These are phyloP conservation scores for Hassar affinis DNA, from an alignment of 2,113 vertebrate species.

Conservation along the genomic window DNA sequence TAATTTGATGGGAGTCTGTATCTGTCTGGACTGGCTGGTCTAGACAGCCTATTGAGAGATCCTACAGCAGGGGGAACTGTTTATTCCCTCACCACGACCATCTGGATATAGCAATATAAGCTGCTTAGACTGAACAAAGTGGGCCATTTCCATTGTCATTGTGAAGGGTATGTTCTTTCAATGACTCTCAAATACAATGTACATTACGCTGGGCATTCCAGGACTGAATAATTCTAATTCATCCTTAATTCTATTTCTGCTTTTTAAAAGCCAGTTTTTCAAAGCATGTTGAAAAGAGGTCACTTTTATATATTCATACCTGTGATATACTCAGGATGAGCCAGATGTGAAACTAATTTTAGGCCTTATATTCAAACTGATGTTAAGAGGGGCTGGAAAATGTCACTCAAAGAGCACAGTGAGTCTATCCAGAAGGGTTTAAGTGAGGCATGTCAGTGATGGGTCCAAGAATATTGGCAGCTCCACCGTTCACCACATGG, in stretches of 20 bases:
- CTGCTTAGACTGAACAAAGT: slow-evolving; percentile 86
- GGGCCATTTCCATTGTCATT: slow-evolving; percentile 77
- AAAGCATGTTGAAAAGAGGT: background rate
- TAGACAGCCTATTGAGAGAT: slow-evolving; percentile 99
- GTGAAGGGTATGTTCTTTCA: slow-evolving; percentile 59
- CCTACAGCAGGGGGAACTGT: slow-evolving; percentile 91
- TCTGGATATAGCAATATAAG: slow-evolving; percentile 96
- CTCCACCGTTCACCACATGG: slow-evolving; percentile 24
- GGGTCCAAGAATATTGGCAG: slow-evolving; percentile 45
- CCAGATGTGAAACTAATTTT: slow-evolving; percentile 20
- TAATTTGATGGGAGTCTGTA: slow-evolving; percentile 99
- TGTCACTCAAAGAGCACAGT: slow-evolving; percentile 18
- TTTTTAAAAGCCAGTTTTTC: background rate
- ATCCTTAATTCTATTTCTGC: background rate
- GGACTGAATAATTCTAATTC: slow-evolving; percentile 1
- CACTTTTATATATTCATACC: background rate
- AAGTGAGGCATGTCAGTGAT: slow-evolving; percentile 59
- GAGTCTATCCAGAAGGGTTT: slow-evolving; percentile 51
- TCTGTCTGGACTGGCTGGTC: slow-evolving; percentile 99
- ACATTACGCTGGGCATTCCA: slow-evolving; percentile 26
- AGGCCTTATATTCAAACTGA: background rate
- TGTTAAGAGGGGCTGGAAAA: slow-evolving; percentile 38
- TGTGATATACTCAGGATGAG: background rate
- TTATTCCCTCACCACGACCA: slow-evolving; percentile 89
- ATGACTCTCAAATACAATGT: slow-evolving; percentile 21